Conservation (phyloP, 2,888 invertebrate species). For the Rutpela maculata region DNA sequence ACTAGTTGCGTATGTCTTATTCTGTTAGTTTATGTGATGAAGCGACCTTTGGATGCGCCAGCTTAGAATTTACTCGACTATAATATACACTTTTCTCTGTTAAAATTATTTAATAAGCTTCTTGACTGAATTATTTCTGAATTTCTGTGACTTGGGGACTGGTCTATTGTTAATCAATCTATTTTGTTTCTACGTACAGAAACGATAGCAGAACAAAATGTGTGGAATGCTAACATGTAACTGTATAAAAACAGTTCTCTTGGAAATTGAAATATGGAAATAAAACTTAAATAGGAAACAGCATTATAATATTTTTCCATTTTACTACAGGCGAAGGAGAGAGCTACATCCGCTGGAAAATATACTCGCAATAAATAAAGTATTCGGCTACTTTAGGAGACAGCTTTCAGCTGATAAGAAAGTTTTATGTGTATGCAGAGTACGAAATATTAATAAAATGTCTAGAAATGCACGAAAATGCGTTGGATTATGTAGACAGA, state of each 20-base stretch:
- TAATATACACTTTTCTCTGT: too few species aligned
- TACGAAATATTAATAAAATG: neutral
- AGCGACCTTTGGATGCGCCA: too few species aligned
- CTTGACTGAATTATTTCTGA: too few species aligned
- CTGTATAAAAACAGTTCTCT: neutral
- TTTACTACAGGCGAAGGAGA: neutral
- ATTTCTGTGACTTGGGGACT: too few species aligned
- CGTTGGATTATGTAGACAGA: neutral
- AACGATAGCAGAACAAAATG: too few species aligned
- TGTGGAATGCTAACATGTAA: neutral
- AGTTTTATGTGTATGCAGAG: neutral
- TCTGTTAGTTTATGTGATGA: too few species aligned
- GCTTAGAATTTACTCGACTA: too few species aligned
- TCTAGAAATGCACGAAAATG: neutral
- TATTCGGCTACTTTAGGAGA: neutral
- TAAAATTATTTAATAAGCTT: too few species aligned
- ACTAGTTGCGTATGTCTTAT: too few species aligned
- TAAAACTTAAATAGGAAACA: neutral
- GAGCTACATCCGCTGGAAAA: too few species aligned
- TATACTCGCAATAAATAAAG: neutral
- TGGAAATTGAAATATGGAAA: neutral
- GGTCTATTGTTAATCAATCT: too few species aligned
- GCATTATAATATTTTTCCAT: slow-evolving; percentile 17
- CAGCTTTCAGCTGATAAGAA: slow-evolving; percentile 4
- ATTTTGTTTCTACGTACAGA: too few species aligned